These are phyloP conservation scores for Donacobius atricapilla DNA, from an alignment of 2,113 vertebrate genomes.

Conservation along the genomic window DNA sequence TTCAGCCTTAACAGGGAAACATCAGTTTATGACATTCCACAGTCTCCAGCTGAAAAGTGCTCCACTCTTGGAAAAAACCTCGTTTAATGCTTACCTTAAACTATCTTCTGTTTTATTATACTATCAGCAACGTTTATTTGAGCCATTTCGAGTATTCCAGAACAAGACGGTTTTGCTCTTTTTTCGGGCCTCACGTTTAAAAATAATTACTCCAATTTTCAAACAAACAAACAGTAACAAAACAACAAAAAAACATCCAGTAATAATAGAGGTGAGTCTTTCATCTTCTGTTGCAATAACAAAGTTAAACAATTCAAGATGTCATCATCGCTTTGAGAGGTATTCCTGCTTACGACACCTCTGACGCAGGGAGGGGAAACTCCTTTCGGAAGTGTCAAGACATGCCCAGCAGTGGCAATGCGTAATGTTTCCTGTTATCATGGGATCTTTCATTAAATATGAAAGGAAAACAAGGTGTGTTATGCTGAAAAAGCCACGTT, in stretches of 20 bases:
- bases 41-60: neutral
- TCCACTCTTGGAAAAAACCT: neutral
- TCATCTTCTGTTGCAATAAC: neutral
- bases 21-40: neutral
- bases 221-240: neutral
- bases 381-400: neutral
- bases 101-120: neutral
- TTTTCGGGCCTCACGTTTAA: neutral
- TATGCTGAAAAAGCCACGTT: neutral
- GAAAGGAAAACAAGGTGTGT: neutral
- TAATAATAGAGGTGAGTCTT: neutral
- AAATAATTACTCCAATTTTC: neutral
- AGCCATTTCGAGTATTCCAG: neutral
- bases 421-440: constrained; percentile 1
- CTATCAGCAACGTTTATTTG: neutral
- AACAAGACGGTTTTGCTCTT: neutral
- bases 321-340: neutral
- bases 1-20: neutral
- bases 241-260: neutral
- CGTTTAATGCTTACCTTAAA: neutral
- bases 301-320: neutral
- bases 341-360: neutral
- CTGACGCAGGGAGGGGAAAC: neutral
- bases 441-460: neutral
- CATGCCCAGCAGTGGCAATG: neutral